Evolutionary conservation across 2,888 invertebrate species (phyloP).

Genomic region (Monopis laevigella): DNA sequence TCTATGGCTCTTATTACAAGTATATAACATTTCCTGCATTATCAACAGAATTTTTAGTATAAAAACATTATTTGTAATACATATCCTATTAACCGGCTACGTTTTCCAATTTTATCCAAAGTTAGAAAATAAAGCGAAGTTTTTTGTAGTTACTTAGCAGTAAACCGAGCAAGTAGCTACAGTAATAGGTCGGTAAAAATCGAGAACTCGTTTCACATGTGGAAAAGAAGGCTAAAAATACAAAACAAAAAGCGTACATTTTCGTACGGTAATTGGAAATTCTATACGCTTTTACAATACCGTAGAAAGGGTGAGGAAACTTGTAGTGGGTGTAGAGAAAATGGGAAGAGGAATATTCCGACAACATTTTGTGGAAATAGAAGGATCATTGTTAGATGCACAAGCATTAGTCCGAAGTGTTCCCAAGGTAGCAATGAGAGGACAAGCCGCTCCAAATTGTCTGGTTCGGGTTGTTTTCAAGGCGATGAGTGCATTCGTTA

Average conservation of each 20-base stretch:
- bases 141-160: too few species aligned
- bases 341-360: constrained; percentile 28
- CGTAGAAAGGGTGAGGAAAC: background rate
- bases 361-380: constrained; percentile 33
- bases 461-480: constrained; percentile 25
- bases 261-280: background rate
- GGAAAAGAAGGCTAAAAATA: background rate
- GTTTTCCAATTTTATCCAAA: too few species aligned
- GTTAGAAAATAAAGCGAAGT: too few species aligned
- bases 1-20: too few species aligned
- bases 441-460: constrained; percentile 49
- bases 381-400: constrained; percentile 27
- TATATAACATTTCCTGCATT: too few species aligned
- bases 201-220: too few species aligned
- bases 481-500: constrained; percentile 57
- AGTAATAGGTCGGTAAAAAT: too few species aligned
- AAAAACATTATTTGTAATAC: too few species aligned
- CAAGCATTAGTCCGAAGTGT: constrained; percentile 52
- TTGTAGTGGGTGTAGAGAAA: background rate
- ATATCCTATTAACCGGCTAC: too few species aligned
- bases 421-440: constrained; percentile 52
- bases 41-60: too few species aligned
- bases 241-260: background rate
- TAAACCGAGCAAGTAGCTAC: too few species aligned
- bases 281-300: background rate